Conservation (phyloP, 2,113 vertebrate species). For the Dolichallabes microphthalmus region DNA sequence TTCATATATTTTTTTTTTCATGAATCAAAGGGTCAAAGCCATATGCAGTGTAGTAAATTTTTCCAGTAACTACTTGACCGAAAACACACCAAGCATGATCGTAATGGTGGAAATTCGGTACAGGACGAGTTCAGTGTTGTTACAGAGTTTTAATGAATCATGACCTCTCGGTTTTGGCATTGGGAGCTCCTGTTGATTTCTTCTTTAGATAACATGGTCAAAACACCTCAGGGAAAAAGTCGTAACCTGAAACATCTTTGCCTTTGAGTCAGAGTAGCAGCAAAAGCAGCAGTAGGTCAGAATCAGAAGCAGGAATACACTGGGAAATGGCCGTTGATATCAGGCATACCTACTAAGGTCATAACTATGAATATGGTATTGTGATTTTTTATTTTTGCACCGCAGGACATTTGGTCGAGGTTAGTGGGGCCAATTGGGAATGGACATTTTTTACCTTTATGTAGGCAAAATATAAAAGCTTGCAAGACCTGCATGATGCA, state of each 20-base stretch:
- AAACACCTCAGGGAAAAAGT: not conserved
- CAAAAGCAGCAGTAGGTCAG: not conserved
- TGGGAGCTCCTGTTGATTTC: not conserved
- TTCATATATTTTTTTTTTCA: not conserved
- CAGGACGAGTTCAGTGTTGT: not conserved
- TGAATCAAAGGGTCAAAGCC: not conserved
- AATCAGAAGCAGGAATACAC: not conserved
- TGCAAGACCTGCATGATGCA: not conserved
- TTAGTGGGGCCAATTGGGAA: not conserved
- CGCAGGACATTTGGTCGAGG: not conserved
- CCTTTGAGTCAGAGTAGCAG: slow-evolving; percentile 1
- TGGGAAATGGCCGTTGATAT: not conserved
- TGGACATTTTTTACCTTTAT: not conserved
- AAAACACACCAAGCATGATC: not conserved
- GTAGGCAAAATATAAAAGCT: not conserved
- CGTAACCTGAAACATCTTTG: not conserved
- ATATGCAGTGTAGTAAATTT: not conserved
- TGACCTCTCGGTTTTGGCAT: slow-evolving; percentile 13
- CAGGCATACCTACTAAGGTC: not conserved
- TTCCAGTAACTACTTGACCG: slow-evolving; percentile 2
- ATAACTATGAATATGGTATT: not conserved
- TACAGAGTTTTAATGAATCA: slow-evolving; percentile 13
- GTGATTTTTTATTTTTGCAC: not conserved
- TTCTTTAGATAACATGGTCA: not conserved
- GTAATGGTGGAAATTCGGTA: slow-evolving; percentile 30